A percentile compares a stretch with the other conserved stretches of the same genome.
phyloP scores from a whole-genome alignment of 1,140 invertebrate species.

The Pissodes strobi region DNA sequence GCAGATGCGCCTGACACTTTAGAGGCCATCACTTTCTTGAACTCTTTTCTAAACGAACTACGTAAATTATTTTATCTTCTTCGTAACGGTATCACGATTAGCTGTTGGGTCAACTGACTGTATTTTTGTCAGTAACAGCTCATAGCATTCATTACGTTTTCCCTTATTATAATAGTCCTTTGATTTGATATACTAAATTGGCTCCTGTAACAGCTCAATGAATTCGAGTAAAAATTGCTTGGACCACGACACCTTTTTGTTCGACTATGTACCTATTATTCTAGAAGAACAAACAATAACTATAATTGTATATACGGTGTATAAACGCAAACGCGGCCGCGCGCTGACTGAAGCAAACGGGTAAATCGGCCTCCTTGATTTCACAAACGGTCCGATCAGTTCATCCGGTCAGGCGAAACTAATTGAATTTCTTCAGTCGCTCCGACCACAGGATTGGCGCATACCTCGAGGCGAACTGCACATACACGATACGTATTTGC shows the following conservation, averaged over 20 bases:
- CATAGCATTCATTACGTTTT: conserved; percentile 7
- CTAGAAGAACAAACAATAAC: neutral
- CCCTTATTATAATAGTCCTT: conserved; percentile 4
- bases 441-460: conserved; percentile 1
- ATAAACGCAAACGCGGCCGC: neutral
- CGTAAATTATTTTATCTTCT: conserved; percentile 51
- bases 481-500: conserved; percentile 1
- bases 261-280: conserved; percentile 6
- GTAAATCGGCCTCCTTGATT: neutral
- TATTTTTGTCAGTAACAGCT: conserved; percentile 2
- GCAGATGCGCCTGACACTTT: conserved; percentile 31
- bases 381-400: conserved; percentile 1
- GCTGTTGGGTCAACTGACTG: conserved; percentile 37
- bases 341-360: neutral
- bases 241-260: conserved; percentile 5
- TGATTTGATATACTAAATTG: conserved; percentile 1
- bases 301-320: neutral
- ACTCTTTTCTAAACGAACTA: conserved; percentile 46
- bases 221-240: conserved; percentile 7
- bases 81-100: conserved; percentile 42
- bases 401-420: conserved; percentile 7
- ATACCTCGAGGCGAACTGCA: neutral
- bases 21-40: conserved; percentile 47
- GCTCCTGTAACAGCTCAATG: conserved; percentile 6
- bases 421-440: conserved; percentile 7